These are phyloP conservation scores for Mimachlamys varia DNA, from an alignment of 2,888 invertebrate species.

Conservation along the genomic window DNA sequence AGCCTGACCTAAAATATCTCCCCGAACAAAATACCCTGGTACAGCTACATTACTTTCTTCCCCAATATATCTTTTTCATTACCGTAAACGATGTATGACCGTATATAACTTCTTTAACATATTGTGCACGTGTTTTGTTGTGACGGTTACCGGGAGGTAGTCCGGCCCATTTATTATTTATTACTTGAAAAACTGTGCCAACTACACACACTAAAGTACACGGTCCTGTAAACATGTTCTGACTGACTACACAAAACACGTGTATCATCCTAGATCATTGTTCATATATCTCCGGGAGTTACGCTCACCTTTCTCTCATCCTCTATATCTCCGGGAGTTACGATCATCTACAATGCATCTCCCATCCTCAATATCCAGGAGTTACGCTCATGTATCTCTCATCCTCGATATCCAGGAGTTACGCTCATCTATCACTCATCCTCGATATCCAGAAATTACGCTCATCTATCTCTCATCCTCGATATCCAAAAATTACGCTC, in stretches of 20 bases:
- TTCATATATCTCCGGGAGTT: no score
- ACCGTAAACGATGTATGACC: not conserved
- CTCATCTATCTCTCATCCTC: no score
- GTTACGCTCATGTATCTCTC: no score
- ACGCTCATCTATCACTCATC: no score
- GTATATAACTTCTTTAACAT: not conserved
- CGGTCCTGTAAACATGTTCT: not conserved
- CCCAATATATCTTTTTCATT: not conserved
- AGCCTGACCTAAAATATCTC: not conserved
- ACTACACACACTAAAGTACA: not conserved
- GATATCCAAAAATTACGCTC: no score
- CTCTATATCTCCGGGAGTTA: no score
- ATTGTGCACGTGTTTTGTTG: not conserved
- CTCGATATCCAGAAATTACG: no score
- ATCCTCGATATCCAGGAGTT: no score
- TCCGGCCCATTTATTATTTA: slow-evolving; percentile 2
- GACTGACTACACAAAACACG: not conserved
- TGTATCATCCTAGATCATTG: no score
- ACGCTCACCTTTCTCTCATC: no score
- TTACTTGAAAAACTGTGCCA: not conserved
- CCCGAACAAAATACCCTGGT: not conserved
- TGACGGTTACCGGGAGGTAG: not conserved
- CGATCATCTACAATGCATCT: no score
- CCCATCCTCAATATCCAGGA: no score
- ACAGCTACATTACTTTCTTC: not conserved